A percentile compares a stretch with the other conserved stretches of the same genome.
phyloP scores from a whole-genome alignment of 2,113 vertebrate species.

The Bufo bufo region DNA sequence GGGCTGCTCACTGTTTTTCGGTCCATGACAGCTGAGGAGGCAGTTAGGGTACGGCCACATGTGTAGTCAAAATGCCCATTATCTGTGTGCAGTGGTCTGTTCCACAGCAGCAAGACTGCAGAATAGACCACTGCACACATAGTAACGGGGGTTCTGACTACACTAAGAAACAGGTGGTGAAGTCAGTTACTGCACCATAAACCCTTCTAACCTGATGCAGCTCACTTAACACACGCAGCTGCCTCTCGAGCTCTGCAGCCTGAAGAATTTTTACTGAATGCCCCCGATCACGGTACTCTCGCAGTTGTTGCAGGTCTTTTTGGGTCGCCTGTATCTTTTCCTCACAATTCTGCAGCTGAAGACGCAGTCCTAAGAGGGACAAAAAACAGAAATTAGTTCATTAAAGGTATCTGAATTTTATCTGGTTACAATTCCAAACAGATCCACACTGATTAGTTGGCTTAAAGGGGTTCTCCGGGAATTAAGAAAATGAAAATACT shows the following conservation, averaged over 20 bases:
- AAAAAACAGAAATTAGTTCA: neutral
- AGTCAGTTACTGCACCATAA: neutral
- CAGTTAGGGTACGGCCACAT: no score
- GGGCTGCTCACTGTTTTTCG: no score
- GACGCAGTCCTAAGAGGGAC: neutral
- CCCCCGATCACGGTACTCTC: slow-evolving; percentile 21
- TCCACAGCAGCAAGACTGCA: no score
- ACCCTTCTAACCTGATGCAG: slow-evolving; percentile 15
- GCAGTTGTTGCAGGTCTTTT: neutral
- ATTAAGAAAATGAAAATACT: no score
- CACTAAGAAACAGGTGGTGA: neutral
- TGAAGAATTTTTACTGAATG: neutral
- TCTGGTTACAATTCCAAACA: no score
- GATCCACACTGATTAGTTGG: no score
- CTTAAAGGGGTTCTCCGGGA: no score
- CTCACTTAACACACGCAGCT: neutral
- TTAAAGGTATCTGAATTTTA: no score
- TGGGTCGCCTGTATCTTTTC: slow-evolving; percentile 3
- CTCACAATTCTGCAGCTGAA: slow-evolving; percentile 24
- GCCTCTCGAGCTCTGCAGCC: slow-evolving; percentile 22
- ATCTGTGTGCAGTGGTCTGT: no score
- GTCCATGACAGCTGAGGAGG: no score
- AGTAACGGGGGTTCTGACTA: neutral
- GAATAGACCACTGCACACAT: neutral
- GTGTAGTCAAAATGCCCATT: no score